These are phyloP conservation scores for Ictalurus furcatus DNA, from an alignment of 2,113 vertebrate genomes.

Conservation along the genomic window DNA sequence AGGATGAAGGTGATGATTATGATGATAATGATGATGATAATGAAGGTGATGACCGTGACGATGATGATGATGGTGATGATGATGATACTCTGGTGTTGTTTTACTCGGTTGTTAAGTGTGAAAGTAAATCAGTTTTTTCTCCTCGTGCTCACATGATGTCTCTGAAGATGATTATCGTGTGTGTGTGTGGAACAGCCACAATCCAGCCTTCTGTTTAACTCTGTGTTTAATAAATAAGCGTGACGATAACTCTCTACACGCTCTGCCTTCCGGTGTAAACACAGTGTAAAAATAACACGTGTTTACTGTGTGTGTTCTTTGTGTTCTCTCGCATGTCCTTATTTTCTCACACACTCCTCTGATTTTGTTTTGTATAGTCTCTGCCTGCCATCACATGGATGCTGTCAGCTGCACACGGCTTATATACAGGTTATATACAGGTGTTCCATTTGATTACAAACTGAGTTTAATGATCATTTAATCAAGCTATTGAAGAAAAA, in stretches of 20 bases:
- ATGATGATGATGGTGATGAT: neutral
- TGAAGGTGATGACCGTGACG: neutral
- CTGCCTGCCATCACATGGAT: neutral
- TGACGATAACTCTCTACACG: neutral
- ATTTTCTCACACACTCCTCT: neutral
- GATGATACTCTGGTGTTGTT: neutral
- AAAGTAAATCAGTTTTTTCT: neutral
- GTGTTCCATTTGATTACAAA: no score
- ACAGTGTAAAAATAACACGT: neutral
- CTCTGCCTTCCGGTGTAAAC: constrained; percentile 1
- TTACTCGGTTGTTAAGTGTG: neutral
- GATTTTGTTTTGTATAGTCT: neutral
- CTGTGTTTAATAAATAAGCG: neutral
- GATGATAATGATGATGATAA: neutral
- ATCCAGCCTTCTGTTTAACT: constrained; percentile 5
- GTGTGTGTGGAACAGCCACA: neutral
- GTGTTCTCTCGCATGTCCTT: neutral
- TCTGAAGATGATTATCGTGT: neutral
- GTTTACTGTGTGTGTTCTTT: neutral
- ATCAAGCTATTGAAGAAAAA: neutral
- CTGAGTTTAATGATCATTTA: neutral
- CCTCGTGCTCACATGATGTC: neutral
- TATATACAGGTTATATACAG: no score
- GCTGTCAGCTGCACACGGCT: neutral
- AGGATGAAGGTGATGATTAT: neutral